Conservation (phyloP, 2,113 vertebrate genomes). For the Alligator sinensis region DNA sequence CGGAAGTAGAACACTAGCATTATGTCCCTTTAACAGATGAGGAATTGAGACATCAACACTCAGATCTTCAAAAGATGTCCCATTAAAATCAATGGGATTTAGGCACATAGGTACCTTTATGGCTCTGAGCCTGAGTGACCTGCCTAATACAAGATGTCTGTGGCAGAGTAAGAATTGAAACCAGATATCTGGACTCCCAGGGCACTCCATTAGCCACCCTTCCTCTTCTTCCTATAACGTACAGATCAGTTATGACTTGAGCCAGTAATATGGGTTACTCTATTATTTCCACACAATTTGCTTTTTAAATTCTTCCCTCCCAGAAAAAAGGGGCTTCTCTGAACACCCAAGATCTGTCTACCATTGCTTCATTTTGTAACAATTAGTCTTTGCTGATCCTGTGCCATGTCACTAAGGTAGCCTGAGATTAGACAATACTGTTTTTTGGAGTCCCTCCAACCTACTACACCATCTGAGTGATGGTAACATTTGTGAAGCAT, state of each 20-base stretch:
- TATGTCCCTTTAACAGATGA: background rate
- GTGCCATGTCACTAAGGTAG: background rate
- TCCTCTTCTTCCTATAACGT: background rate
- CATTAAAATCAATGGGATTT: accelerated
- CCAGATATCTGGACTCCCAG: background rate
- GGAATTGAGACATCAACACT: background rate
- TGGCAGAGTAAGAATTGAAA: background rate
- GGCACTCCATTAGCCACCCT: background rate
- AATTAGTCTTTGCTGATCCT: background rate
- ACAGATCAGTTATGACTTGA: background rate
- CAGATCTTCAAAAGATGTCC: background rate
- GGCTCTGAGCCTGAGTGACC: background rate
- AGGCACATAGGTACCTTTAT: accelerated
- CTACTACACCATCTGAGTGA: background rate
- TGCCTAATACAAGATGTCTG: background rate
- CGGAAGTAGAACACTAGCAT: no score
- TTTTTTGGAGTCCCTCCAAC: background rate
- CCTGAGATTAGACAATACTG: background rate
- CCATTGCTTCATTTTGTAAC: background rate
- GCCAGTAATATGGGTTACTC: background rate
- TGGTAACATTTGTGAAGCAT: no score
- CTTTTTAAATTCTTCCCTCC: background rate
- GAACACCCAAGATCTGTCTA: background rate
- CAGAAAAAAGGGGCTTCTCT: background rate
- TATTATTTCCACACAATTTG: background rate